Base-by-base conservation (phyloP, 1,140 invertebrate species). In the Zaprionus inermis region DNA sequence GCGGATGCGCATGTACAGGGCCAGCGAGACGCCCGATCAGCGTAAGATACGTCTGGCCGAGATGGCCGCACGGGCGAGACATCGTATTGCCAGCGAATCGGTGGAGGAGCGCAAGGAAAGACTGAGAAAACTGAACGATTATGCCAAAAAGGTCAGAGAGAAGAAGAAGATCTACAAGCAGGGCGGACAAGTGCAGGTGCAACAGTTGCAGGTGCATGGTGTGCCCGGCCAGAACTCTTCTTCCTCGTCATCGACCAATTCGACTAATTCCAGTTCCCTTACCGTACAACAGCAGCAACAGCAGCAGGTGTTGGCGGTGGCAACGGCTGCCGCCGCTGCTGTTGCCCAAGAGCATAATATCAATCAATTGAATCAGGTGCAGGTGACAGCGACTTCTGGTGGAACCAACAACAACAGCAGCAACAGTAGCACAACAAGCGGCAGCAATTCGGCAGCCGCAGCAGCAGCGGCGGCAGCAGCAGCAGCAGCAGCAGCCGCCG, bases 51-150 rank as follows among this genome's bases (percentile, higher is more conserved):
- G 94, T 0, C 79, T 94, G 30, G 91, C 93, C 6, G 92, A 93
- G 49, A 94, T 94, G 93, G 94, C 94, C n/a, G 93, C 92, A 14
- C 60, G 91, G 16, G 91, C 91, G 24, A 91, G 94, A 0, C 92
- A 93, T 24, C 90, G 93, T 49, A 92, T 94, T 9, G 93, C 93
- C 28, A 94, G 93, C 71, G 93, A 94, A 76, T 92, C 92, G 16
- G 91, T 92, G 10, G 93, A 94, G 32, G 93, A 94, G 79, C 92
- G 94, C 6, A 93, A 93, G 67, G 61, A 83, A 55, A 91, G 91
- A 85, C 91, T 92, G 78, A 90, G 82, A 83, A 92, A 92, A 78
- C 83, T 92, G 61, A 92, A 92, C 68, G 91, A 92, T 51, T 92
- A 92, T 76, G 91, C 91, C 60, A 92, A 91, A 88, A 92, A 92